Base-by-base conservation (phyloP, 1,140 invertebrate genomes). In the Bilobella aurantiaca region DNA sequence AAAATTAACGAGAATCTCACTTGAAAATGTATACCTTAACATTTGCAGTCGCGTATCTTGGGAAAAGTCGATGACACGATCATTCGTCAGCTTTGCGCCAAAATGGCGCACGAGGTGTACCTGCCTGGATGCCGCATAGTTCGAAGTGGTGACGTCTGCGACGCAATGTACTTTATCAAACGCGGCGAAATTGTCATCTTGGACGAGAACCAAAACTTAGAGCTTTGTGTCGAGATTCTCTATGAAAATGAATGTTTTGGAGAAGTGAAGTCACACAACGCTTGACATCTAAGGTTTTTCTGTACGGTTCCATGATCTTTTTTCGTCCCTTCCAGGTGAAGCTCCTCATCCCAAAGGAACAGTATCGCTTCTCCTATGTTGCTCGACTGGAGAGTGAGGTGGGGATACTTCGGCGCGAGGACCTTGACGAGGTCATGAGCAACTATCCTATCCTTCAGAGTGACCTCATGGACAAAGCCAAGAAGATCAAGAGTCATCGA, bases 161-260 rank as follows among this genome's bases (percentile, higher is more conserved):
- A 69, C 25, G 58, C 70, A 31, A 65, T 72, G 56, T 69, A 69
- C n/a, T 69, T 72, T 27, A 65, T 72, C 16, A 72, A 67, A 32
- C 64, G 58, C 25, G 70, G 70, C 29, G 68, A 72, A 62, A 64
- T 72, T 18, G 61, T 69, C 0, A 69, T 72, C 58, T 21, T 72
- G 3, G 70, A 72, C 37, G 70, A 69, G 58, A 69, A 69, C n/a
- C 31, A 46, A 23, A 60, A 66, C 25, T 32, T 69, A 3, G 70
- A 69, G 21, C 46, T 72, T 27, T 69, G 68, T 42, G 68, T 72
- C 21, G 66, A 65, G 28, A 62, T 58, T 3, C 66, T 72, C 0
- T 68, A 68, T 23, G 70, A 72, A 47, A 64, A 59, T 34, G 68
- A 72, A 27, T 69, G 68, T 32, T 72, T 72, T 62, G 70, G 70